A percentile compares a stretch with the other conserved stretches of the same genome.
These are phyloP conservation scores for Cylindroiulus punctatus DNA, from an alignment of 2,888 invertebrate species.

Conservation along the genomic window DNA sequence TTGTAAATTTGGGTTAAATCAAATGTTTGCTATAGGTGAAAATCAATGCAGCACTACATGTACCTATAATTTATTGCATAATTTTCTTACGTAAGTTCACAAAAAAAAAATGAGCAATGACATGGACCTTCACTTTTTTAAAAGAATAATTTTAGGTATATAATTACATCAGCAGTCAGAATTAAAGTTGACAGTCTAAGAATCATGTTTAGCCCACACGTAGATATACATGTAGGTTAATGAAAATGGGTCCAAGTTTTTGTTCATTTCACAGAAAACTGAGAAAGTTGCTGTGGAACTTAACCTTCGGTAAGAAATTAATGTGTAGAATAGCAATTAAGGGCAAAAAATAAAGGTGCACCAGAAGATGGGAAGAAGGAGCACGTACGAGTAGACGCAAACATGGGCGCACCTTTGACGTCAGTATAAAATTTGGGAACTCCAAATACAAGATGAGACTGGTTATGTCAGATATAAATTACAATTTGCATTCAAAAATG, in stretches of 20 bases:
- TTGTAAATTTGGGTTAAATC: background rate
- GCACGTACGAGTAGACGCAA: background rate
- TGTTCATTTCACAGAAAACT: background rate
- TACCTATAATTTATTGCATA: background rate
- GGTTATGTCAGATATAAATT: constrained; percentile 12
- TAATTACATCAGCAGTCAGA: constrained; percentile 16
- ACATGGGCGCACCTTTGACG: constrained; percentile 36
- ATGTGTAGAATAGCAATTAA: constrained; percentile 12
- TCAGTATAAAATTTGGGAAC: constrained; percentile 3
- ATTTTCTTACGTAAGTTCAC: background rate
- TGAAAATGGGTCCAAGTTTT: constrained; percentile 17
- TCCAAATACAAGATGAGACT: background rate
- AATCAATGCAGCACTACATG: background rate
- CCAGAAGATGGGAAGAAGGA: background rate
- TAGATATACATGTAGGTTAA: constrained; percentile 35
- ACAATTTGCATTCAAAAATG: background rate
- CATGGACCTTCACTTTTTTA: background rate
- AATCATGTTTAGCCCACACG: background rate
- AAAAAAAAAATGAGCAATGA: background rate
- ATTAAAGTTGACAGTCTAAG: constrained; percentile 3
- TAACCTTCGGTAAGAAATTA: background rate
- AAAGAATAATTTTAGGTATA: background rate
- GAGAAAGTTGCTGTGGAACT: background rate
- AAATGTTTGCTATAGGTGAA: background rate
- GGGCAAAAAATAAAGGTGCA: background rate